Evolutionary conservation across 2,888 invertebrate species (phyloP), one percentile per base, ranked within the genome.

Genomic region (Phaedon cochleariae): DNA sequence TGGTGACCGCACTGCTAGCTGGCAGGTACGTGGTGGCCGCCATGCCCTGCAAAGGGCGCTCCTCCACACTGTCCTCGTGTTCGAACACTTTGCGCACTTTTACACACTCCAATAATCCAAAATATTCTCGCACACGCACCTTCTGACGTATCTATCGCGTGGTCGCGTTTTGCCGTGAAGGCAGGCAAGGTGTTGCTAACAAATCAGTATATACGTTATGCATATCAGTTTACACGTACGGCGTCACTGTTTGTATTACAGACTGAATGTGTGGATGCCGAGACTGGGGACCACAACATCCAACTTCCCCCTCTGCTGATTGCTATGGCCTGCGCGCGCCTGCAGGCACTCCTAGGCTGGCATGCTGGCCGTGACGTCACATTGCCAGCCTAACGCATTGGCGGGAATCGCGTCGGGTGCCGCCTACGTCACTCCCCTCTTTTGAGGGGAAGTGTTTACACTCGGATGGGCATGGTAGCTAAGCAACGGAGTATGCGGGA

Each of bases 11-110:
- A 84, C 88, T 88, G 85, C 88, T 88, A 84, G 93, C 91, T 84
- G 89, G 88, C 90, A 96, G 92, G 88, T 96, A 96, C 87, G 95
- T 93, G 87, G 95, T 94, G 89, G 95, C 95, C 90, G 96, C 95
- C 95, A 95, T 95, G 91, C 88, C 91, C 91, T 82, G 81, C 71
- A 80, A 79, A 79, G 83, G 88, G 87, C 88, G 87, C 87, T 86
- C 85, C 70, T 74, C 75, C 85, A 85, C 79, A 78, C 80, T 81
- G 78, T 81, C 80, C 75, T 79, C 79, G 79, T 79, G 77, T 72
- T 77, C 76, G 77, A 78, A 80, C 80, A 80, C 79, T 78, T 77
- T 80, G 76, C 76, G 77, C 78, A 79, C 45, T 51, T 12, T 22
- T 26, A 21, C 26, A 9, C 52, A 41, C 60, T n/a, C n/a, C n/a